Evolutionary conservation across 2,113 vertebrate genomes (phyloP), one percentile per base, ranked within the genome.

Genomic region (Plotosus lineatus): DNA sequence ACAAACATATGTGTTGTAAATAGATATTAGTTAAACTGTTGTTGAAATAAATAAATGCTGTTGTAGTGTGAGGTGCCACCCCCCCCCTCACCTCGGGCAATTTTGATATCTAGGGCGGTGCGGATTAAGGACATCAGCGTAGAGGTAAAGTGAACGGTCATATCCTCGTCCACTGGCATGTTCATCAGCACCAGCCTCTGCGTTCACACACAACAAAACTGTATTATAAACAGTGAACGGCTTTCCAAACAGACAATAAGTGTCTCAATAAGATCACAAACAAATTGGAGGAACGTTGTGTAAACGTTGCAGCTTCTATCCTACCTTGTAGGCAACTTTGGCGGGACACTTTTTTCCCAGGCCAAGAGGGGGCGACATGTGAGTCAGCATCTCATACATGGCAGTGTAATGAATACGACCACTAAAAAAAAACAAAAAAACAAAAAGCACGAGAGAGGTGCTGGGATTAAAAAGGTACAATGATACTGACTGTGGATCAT

Each of bases 311-410:
- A 80, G 15, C 42, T 23, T 21, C 4, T 50, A 48, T 68, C 92
- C 87, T 96, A 99, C 98, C 98, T 98, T 99, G 92, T 99, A 99
- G 82, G 98, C 98, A 83, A 99, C 95, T 94, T 98, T 98, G 88
- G 96, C 96, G 65, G 98, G 98, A 91, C 98, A 99, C 93, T 98
- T 98, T 92, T 99, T 99, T 85, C 98, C 97, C 92, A 99, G 92
- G 90, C 98, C 98, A 91, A 99, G 94, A 65, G 98, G 98, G 71
- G 98, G 98, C 81, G 97, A 98, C 98, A 99, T 99, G 94, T 98
- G 98, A 73, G 96, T 99, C 91, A 99, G 93, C 97, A 97, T 98
- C 94, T 99, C 97, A 87, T 99, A 99, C 98, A 99, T 99, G 92
- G 98, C 97, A 81, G 94, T 99, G 95, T 99, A 99, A 94, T 98